These are phyloP conservation scores for Anthopleura xanthogrammica DNA, from an alignment of 92 coral and sea anemone genomes.

Conservation along the genomic window DNA sequence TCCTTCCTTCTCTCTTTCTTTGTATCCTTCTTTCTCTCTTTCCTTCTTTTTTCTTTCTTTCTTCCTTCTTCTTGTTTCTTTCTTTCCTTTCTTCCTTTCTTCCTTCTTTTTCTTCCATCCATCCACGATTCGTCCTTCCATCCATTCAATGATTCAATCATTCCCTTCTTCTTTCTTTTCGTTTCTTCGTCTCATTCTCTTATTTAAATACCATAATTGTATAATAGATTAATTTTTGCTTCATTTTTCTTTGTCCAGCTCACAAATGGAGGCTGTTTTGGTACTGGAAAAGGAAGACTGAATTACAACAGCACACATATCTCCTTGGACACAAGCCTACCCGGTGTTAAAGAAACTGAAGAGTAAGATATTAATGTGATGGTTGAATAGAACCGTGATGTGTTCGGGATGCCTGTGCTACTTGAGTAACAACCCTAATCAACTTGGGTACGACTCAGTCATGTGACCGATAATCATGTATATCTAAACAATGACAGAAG, in stretches of 20 bases:
- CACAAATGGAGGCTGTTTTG: constrained; percentile 72
- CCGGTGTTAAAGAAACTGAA: constrained; percentile 44
- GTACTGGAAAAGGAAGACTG: constrained; percentile 82
- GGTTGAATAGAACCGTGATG: background rate
- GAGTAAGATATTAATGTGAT: background rate
- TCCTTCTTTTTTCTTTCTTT: no score
- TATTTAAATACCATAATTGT: no score
- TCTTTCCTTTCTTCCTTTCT: background rate
- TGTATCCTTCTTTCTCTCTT: no score
- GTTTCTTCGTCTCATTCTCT: no score
- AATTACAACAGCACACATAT: constrained; percentile 1
- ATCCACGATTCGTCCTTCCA: background rate
- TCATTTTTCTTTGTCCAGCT: background rate
- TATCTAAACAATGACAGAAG: no score
- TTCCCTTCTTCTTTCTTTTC: no score
- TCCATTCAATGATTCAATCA: background rate
- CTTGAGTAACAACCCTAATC: background rate
- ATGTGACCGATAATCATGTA: background rate
- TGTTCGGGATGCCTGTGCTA: background rate
- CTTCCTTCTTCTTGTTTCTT: no score
- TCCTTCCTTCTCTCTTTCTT: no score
- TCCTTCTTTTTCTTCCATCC: background rate
- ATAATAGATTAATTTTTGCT: no score
- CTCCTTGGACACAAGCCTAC: constrained; percentile 45
- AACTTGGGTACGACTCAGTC: no score